Conservation (phyloP, 2,113 vertebrate species). For the Lampris megalopsis region DNA sequence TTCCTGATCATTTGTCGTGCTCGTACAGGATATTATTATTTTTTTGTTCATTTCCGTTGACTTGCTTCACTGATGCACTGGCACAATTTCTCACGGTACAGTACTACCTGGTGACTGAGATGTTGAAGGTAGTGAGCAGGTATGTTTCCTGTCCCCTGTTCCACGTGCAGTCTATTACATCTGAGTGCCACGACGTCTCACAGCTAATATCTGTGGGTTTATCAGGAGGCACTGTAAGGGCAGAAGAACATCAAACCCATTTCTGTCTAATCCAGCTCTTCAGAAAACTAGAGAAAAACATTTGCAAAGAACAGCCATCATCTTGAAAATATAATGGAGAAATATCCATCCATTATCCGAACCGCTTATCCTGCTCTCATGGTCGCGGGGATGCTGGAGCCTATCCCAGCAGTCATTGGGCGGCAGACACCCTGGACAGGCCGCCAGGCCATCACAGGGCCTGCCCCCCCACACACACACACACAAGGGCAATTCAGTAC, state of each 20-base stretch:
- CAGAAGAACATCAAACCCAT: neutral
- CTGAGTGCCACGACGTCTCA: conserved; percentile 53
- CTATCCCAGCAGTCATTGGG: no score
- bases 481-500: no score
- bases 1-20: no score
- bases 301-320: no score
- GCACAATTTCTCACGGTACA: neutral
- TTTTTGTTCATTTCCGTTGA: neutral
- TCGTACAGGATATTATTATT: neutral
- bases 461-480: no score
- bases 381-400: no score
- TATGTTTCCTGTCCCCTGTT: conserved; percentile 62
- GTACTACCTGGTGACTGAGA: conserved; percentile 75
- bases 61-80: neutral
- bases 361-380: no score
- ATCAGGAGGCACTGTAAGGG: conserved; percentile 70
- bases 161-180: conserved; percentile 65
- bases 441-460: no score
- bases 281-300: neutral
- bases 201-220: conserved; percentile 71
- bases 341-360: conserved; percentile 70
- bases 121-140: conserved; percentile 55
- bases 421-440: no score
- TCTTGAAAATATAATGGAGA: neutral
- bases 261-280: neutral